A percentile compares a stretch with the other conserved stretches of the same genome.
Conservation (phyloP, 2,113 vertebrate species). For the Pygoscelis adeliae region DNA sequence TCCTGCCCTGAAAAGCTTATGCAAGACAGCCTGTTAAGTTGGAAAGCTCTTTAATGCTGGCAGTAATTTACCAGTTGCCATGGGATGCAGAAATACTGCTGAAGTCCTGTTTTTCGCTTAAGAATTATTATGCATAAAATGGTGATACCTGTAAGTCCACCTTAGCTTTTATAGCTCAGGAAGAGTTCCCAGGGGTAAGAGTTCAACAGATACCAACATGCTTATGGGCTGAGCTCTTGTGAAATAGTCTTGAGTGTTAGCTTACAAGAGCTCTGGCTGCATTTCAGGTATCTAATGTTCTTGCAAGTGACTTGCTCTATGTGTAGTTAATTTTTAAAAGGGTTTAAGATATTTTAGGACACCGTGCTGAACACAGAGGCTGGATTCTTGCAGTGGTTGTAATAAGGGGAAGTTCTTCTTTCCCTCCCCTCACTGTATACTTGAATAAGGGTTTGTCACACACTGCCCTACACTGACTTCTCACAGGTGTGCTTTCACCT, state of each 20-base stretch:
- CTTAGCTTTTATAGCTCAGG: neutral
- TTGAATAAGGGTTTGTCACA: neutral
- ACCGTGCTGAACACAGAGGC: neutral
- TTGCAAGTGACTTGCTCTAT: neutral
- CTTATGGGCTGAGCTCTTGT: neutral
- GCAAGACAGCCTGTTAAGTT: neutral
- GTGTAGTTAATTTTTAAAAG: constrained; percentile 9
- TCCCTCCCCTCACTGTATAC: neutral
- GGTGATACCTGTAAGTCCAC: neutral
- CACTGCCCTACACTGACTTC: neutral
- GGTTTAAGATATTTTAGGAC: neutral
- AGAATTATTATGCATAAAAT: neutral
- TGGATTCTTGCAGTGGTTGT: neutral
- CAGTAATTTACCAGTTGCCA: neutral
- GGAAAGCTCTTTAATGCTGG: constrained; percentile 7
- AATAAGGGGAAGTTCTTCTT: neutral
- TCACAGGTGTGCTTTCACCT: neutral
- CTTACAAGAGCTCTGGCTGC: neutral
- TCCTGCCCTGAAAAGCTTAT: neutral
- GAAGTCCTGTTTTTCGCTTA: neutral
- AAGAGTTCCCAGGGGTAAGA: neutral
- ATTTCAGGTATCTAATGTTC: neutral
- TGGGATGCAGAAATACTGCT: neutral
- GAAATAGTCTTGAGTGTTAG: neutral
- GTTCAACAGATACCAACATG: neutral